Base-by-base conservation (phyloP, 2,113 vertebrate species). In the Phaetusa simplex region DNA sequence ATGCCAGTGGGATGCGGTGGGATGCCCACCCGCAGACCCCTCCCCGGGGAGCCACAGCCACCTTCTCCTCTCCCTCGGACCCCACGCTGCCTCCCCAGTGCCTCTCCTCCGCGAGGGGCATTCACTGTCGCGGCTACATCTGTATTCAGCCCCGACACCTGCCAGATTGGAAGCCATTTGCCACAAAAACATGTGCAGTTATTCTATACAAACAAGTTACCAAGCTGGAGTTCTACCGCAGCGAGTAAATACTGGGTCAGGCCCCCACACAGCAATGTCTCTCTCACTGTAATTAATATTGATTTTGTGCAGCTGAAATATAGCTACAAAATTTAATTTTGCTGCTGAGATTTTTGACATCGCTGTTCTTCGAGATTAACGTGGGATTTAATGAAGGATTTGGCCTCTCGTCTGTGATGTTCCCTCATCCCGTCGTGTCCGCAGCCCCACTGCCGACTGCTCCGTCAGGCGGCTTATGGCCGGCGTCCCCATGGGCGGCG, bases 271-370 rank as follows among this genome's bases (percentile, higher is more conserved):
- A 90, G 82, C 72, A 56, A 47, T 56, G 79, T 86, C 82, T 96
- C 74, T 84, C 93, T 92, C 88, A 12, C 86, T 42, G 1, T 96
- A 97, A 97, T 97, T 95, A 95, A 97, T 96, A 96, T 96, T 93
- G 95, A 96, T 98, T 96, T 92, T 96, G 59, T 91, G 91, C 93
- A 92, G 96, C 95, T 91, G 93, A 98, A 97, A 97, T 93, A 97
- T 67, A 94, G 92, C 88, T 91, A 82, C 79, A 95, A 66, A 61
- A 95, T 95, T 96, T 96, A 96, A 97, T 96, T 97, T 97, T 95
- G 93, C 93, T 95, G 95, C 93, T 97, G 95, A 96, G 96, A 95
- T 96, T 98, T 97, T 95, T 98, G 96, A 97, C 96, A 94, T 95
- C 2, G 55, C 87, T 94, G 91, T 88, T 97, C 95, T 87, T 90